Evolutionary conservation across 2,888 invertebrate genomes (phyloP).

Genomic region (Phyllotreta cruciferae): DNA sequence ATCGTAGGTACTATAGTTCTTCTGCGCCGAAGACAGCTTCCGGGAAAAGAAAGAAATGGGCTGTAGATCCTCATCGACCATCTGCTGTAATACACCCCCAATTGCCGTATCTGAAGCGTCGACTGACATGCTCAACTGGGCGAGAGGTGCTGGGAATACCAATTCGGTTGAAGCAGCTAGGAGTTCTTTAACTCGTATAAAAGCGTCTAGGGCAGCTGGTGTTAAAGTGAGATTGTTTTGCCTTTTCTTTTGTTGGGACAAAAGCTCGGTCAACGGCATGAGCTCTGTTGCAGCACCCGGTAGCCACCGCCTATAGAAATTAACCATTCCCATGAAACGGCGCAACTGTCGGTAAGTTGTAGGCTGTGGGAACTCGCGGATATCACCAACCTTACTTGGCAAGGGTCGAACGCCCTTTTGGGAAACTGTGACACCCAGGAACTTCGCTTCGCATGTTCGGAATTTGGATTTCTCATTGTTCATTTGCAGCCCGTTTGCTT

Average conservation of each 20-base stretch:
- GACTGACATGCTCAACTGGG: not conserved
- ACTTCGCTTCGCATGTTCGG: slow-evolving; percentile 5
- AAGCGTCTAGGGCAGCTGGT: too few species aligned
- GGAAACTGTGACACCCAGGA: slow-evolving; percentile 12
- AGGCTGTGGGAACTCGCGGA: slow-evolving; percentile 13
- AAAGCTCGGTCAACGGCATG: not conserved
- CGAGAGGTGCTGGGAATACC: too few species aligned
- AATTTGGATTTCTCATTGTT: not conserved
- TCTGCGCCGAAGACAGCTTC: too few species aligned
- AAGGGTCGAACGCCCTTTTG: slow-evolving; percentile 1
- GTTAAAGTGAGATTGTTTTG: too few species aligned
- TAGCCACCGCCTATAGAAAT: slow-evolving; percentile 35
- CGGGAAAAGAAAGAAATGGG: too few species aligned
- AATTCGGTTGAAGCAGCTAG: too few species aligned
- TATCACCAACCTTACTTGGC: not conserved
- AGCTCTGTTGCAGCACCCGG: slow-evolving; percentile 29
- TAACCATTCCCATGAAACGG: slow-evolving; percentile 38
- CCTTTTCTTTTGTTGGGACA: too few species aligned
- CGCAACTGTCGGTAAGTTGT: slow-evolving; percentile 21
- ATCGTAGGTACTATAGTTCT: too few species aligned
- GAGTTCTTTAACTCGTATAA: too few species aligned
- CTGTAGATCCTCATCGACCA: too few species aligned
- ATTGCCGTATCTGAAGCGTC: not conserved
- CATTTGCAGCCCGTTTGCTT: not conserved
- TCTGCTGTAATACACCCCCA: too few species aligned